A percentile compares a stretch with the other conserved stretches of the same genome.
Conservation (phyloP, 2,797 vertebrate genomes). For the Halcyon smyrnensis region DNA sequence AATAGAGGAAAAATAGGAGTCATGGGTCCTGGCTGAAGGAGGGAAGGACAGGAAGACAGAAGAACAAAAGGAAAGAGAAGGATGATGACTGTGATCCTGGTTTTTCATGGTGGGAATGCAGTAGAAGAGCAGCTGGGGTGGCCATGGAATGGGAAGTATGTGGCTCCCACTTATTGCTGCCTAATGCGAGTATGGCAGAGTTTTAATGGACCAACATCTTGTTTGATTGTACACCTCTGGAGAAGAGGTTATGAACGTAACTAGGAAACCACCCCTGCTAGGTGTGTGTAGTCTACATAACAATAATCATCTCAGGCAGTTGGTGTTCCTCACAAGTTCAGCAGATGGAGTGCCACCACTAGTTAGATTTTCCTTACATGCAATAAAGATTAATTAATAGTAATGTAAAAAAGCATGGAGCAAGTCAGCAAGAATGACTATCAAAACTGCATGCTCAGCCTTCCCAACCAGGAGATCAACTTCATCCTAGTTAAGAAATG, state of each 20-base stretch:
- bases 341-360: background rate
- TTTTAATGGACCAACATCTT: background rate
- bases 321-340: background rate
- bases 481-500: background rate
- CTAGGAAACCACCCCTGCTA: background rate
- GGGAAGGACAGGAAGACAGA: background rate
- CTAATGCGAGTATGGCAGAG: background rate
- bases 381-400: background rate
- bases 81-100: rapidly evolving
- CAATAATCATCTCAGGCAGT: background rate
- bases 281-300: background rate
- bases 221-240: rapidly evolving
- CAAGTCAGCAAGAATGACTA: background rate
- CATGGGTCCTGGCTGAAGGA: background rate
- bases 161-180: background rate
- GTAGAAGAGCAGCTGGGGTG: background rate
- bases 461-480: background rate
- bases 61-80: background rate
- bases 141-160: background rate
- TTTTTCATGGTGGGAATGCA: background rate
- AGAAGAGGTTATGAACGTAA: background rate
- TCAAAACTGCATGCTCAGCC: background rate
- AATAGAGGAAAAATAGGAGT: background rate
- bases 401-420: background rate
- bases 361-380: background rate